Base-by-base conservation (phyloP, 1,140 invertebrate species). In the Orius laevigatus region DNA sequence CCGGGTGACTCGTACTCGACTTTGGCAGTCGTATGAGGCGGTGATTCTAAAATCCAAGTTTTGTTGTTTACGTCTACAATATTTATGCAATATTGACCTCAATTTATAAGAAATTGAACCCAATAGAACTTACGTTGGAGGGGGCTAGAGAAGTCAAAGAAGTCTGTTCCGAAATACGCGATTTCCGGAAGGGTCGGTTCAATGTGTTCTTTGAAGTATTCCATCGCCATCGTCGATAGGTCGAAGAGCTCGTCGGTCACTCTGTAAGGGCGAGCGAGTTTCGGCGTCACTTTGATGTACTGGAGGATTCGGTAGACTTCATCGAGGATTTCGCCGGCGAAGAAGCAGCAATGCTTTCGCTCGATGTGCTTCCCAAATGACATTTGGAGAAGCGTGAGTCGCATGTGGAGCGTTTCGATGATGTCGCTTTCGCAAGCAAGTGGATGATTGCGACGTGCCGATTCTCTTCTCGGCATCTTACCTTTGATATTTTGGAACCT, bases 191-290 rank as follows among this genome's bases (percentile, higher is more conserved):
- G 67, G 51, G 77, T 81, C 31, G 84, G 81, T 63, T 89, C 85
- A 59, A 90, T 86, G 53, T 79, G 79, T 65, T 90, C 86, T 62
- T 87, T 88, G 58, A 89, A 90, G 65, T 88, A 89, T 63, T 90
- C 85, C 84, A 89, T 88, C 18, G 86, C 85, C 85, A 89, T 89
- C 16, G 85, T 87, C 20, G 84, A 87, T 43, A 90, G 68, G 70
- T 89, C 86, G 69, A 88, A 89, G n/a, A 90, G 66, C 63, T 90
- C 85, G 66, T 89, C 86, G 5, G 83, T 89, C 34, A 89, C 83
- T 68, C 86, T 86, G 61, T 84, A 88, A 42, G 84, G 83, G 56
- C 80, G 72, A 50, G 78, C 78, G 52, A 88, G 63, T 62, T 81
- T 84, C 12, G 79, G 76, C 55, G 84, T 85, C 54, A 78, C 76